A percentile compares a stretch with the other conserved stretches of the same genome.
phyloP scores from a whole-genome alignment of 2,888 invertebrate species.

The Eristalinus aeneus region DNA sequence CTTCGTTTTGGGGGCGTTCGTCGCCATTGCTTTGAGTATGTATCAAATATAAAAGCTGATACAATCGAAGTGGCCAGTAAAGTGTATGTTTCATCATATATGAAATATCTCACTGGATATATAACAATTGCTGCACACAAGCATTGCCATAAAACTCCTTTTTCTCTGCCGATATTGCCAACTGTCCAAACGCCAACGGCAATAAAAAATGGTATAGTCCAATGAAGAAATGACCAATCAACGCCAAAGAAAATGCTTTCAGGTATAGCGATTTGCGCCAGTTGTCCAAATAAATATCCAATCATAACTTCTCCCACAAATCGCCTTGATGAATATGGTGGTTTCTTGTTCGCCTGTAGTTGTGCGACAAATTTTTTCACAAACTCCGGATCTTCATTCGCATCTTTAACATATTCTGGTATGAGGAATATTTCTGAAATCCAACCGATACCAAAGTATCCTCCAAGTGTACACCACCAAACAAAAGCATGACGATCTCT shows the following conservation, averaged over 20 bases:
- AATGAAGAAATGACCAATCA: conserved; percentile 87
- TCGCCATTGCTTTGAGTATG: conserved; percentile 90
- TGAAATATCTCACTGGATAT: conserved; percentile 87
- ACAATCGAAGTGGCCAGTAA: conserved; percentile 85
- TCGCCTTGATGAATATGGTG: conserved; percentile 90
- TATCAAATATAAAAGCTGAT: conserved; percentile 87
- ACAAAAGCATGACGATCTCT: conserved; percentile 95
- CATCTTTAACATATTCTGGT: conserved; percentile 91
- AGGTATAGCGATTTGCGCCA: conserved; percentile 89
- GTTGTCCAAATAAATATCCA: conserved; percentile 90
- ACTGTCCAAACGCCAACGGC: conserved; percentile 93
- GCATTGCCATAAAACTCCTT: conserved; percentile 87
- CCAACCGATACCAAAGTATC: conserved; percentile 93
- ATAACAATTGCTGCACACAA: conserved; percentile 85
- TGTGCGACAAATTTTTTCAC: conserved; percentile 84
- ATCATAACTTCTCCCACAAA: conserved; percentile 90
- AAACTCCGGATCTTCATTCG: conserved; percentile 87
- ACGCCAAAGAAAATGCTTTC: conserved; percentile 86
- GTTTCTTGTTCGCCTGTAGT: conserved; percentile 85
- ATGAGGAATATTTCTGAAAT: conserved; percentile 91
- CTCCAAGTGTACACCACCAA: conserved; percentile 92
- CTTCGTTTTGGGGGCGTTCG: conserved; percentile 83
- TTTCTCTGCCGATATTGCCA: conserved; percentile 93
- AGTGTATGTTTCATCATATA: conserved; percentile 88
- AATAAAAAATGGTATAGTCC: conserved; percentile 87